Evolutionary conservation across 1,140 invertebrate genomes (phyloP), one percentile per base, ranked within the genome.

Genomic region (Protaetia brevitarsis): DNA sequence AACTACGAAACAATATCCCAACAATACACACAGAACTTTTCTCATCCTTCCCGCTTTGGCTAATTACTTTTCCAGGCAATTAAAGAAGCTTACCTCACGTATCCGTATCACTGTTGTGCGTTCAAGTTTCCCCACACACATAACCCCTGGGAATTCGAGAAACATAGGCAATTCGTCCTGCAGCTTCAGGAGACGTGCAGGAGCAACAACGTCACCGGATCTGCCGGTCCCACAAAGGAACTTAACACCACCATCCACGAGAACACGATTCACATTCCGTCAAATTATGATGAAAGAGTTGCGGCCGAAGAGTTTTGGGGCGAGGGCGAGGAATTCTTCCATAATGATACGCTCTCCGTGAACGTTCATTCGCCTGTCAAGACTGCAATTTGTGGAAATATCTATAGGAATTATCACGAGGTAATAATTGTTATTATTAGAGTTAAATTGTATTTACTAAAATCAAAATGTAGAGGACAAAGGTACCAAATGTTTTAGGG

Each of bases 51-150:
- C n/a, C n/a, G n/a, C n/a, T n/a, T 3, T 62, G 36, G 21, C 3
- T 62, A 62, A 34, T 34, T 27, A 21, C 56, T 60, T 62, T 79
- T 78, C 4, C 66, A 85, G 84, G 78, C 78, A 66, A 79, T 85
- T 16, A 81, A 77, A 67, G 75, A 78, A 75, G 90, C 84, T 8
- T 82, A 80, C 69, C 79, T 95, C 41, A 94, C 92, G 0, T 94
- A 94, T 78, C 88, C 92, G 8, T 94, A 94, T 76, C 93, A 95
- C 70, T 95, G 93, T 79, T 95, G 93, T 77, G 92, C 93, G 3
- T 95, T 95, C 77, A 84, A 86, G 72, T 92, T 88, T 76, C 92
- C 92, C 1, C 87, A 88, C 60, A 84, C 85, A 8, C 92, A 94
- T 73, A 84, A 92, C 76, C 90, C 89, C 0, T 75, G 79, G 13